Evolutionary conservation across 2,888 invertebrate species (phyloP).

Genomic region (Danaus chrysippus): DNA sequence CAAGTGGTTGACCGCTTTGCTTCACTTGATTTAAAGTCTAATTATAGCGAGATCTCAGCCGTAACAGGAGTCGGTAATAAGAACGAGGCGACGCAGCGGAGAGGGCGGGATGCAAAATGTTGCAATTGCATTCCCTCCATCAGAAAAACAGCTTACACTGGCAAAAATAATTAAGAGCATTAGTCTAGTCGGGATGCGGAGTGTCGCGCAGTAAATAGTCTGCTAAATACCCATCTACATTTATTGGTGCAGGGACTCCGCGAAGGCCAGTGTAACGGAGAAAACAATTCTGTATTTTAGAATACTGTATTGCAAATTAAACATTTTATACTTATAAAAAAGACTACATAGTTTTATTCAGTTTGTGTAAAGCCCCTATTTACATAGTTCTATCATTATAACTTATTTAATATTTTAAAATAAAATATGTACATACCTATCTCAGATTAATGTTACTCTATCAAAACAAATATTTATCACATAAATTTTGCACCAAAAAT

Average conservation of each 20-base stretch:
- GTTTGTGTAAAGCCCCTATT: no score
- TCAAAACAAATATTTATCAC: no score
- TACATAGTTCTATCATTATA: no score
- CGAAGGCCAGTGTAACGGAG: conserved; percentile 63
- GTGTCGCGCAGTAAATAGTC: conserved; percentile 74
- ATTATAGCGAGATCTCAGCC: conserved; percentile 75
- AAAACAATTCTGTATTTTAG: conserved; percentile 72
- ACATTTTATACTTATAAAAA: no score
- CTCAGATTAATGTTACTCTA: no score
- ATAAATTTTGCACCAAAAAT: no score
- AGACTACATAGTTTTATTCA: no score
- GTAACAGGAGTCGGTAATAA: conserved; percentile 70
- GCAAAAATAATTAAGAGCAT: conserved; percentile 79
- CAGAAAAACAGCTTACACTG: conserved; percentile 77
- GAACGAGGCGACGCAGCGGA: conserved; percentile 46
- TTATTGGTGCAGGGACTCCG: conserved; percentile 63
- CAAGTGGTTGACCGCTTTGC: conserved; percentile 73
- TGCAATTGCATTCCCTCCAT: conserved; percentile 71
- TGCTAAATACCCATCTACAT: conserved; percentile 76
- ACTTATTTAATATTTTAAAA: no score
- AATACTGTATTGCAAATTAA: conserved; percentile 40
- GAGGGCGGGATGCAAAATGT: conserved; percentile 67
- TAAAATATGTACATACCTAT: no score
- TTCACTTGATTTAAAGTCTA: conserved; percentile 76
- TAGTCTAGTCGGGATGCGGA: conserved; percentile 69